Evolutionary conservation across 2,888 invertebrate genomes (phyloP), one percentile per base, ranked within the genome.

Genomic region (Ectropis crepuscularia): DNA sequence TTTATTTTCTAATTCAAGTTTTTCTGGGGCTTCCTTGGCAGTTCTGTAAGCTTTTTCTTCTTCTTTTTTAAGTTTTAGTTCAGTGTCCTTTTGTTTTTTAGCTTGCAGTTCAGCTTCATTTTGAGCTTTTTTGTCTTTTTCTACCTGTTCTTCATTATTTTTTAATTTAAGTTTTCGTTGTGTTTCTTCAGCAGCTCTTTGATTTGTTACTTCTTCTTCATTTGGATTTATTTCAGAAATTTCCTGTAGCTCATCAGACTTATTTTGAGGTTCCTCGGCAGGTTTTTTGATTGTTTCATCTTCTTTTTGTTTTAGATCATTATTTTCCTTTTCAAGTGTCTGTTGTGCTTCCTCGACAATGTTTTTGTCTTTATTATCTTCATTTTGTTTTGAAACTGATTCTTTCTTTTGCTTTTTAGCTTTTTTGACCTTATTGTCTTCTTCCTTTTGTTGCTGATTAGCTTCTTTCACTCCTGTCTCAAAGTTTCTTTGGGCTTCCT

Each of bases 1-100:
- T 53, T 36, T 41, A 6, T 41, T 47, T 9, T 5, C 36, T 12
- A 12, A 53, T 39, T 58, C 49, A 37, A 63, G 63, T 47, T 48
- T 28, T 12, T 60, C 59, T 6, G 55, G 54, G 39, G 77, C n/a
- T 43, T 43, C 43, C 6, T 43, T n/a, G 10, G 50, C 9, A 16
- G n/a, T 5, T 66, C 55, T 6, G 54, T 11, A 12, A 6, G 36
- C 9, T 54, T 47, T 60, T 36, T 10, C 38, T 45, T 42, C 11
- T 70, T 70, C 63, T 28, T 70, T 49, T 46, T 69, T 65, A 39
- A 74, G 55, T 47, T 53, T 48, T 39, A 37, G 2, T 41, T 53
- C 11, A 37, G 36, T 12, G 9, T 10, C 38, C 38, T 36, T 10
- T 70, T 70, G 62, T 37, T 70, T 50, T 46, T 69, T 63, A 39